Conservation (phyloP, 2,797 vertebrate genomes). For the Nasua narica region DNA sequence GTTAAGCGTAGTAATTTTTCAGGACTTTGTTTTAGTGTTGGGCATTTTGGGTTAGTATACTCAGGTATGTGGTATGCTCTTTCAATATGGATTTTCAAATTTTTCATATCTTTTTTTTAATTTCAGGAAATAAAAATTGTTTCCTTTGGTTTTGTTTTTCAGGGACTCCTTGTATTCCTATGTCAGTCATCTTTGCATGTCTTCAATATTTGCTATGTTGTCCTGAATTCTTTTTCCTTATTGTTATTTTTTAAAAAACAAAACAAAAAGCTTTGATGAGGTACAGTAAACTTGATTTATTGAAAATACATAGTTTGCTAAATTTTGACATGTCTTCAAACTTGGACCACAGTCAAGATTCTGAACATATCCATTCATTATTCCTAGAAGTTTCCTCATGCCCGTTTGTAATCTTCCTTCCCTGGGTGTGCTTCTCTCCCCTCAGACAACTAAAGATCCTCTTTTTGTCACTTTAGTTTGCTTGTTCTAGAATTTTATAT, state of each 20-base stretch:
- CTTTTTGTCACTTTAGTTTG: not conserved
- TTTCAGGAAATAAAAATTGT: not conserved
- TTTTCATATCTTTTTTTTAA: not conserved
- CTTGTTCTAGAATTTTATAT: not conserved
- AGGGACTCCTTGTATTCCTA: not conserved
- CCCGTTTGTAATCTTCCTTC: not conserved
- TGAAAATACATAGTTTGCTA: not conserved
- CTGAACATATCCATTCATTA: not conserved
- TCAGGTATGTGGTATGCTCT: not conserved
- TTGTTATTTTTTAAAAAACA: not conserved
- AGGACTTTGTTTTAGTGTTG: not conserved
- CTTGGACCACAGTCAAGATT: not conserved
- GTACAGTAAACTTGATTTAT: not conserved
- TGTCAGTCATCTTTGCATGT: not conserved
- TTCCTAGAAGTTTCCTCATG: not conserved
- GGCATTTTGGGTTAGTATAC: not conserved
- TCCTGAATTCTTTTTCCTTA: not conserved
- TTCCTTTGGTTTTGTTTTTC: not conserved
- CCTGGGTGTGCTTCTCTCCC: not conserved
- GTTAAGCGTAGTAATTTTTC: not conserved
- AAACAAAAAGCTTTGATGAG: not conserved
- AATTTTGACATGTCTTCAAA: not conserved
- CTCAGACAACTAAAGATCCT: not conserved
- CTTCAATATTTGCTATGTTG: not conserved
- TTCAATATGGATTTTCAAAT: not conserved